Evolutionary conservation across 2,797 vertebrate genomes (phyloP).

Genomic region (Ctenosaura bakeri): DNA sequence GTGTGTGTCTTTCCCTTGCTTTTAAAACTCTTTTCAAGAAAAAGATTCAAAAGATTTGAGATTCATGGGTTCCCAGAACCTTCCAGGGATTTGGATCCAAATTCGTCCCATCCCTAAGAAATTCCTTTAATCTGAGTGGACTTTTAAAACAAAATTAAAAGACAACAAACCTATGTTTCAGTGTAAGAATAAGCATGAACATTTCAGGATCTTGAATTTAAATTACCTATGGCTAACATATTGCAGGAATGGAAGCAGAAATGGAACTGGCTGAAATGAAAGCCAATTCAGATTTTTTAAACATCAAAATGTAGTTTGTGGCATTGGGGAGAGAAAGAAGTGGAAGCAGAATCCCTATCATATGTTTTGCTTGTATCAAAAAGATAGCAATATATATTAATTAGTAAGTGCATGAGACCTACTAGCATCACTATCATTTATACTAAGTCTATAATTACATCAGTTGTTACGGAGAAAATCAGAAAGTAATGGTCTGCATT

Average conservation of each 20-base stretch:
- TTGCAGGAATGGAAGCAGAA: not conserved
- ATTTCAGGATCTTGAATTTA: not conserved
- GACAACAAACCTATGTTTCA: not conserved
- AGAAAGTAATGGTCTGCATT: not conserved
- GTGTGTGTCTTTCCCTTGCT: no score
- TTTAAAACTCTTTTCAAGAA: no score
- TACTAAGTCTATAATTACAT: not conserved
- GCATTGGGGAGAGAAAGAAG: not conserved
- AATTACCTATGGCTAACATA: no score
- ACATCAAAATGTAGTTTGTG: not conserved
- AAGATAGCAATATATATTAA: not conserved
- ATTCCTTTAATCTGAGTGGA: not conserved
- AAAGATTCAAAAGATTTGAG: no score
- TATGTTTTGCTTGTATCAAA: not conserved
- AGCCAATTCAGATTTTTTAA: not conserved
- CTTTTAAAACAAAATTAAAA: not conserved
- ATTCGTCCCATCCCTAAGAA: no score
- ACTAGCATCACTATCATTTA: no score
- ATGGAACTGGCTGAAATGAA: not conserved
- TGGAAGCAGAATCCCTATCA: not conserved
- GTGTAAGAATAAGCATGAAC: not conserved
- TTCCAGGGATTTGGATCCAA: no score
- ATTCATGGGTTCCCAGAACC: no score
- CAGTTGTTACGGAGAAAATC: not conserved
- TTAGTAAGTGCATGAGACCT: no score